Evolutionary conservation across 2,113 vertebrate species (phyloP).

Genomic region (Platichthys stellatus): DNA sequence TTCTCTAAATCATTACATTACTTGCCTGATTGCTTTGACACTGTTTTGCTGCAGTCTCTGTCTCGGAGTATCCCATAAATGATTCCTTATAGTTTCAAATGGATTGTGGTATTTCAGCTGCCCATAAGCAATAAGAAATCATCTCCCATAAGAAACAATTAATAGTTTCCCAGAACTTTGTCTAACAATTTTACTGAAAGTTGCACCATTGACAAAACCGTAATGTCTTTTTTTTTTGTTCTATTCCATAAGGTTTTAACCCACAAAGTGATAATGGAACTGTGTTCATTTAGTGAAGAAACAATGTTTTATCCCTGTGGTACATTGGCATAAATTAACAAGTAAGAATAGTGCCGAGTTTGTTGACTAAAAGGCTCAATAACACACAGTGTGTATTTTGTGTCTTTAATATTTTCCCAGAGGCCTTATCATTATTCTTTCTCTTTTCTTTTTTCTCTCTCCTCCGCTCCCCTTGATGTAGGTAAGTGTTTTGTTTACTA

Average conservation of each 20-base stretch:
- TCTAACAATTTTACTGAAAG: background rate
- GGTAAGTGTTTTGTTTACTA: conserved; percentile 61
- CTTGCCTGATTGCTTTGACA: background rate
- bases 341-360: conserved; percentile 1
- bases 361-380: conserved; percentile 19
- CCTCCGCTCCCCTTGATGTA: conserved; percentile 47
- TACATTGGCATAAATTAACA: conserved; percentile 13
- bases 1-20: conserved; percentile 14
- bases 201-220: background rate
- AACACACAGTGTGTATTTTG: conserved; percentile 14
- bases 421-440: conserved; percentile 35
- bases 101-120: background rate
- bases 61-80: conserved; percentile 1
- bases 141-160: background rate
- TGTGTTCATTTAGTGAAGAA: background rate
- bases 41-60: conserved; percentile 1
- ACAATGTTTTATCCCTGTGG: conserved; percentile 2
- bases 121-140: background rate
- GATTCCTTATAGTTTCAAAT: background rate
- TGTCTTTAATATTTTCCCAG: conserved; percentile 25
- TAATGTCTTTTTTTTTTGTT: background rate
- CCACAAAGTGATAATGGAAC: background rate
- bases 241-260: background rate
- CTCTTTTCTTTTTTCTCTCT: background rate
- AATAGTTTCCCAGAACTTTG: background rate